Evolutionary conservation across 2,888 invertebrate genomes (phyloP), one percentile per base, ranked within the genome.

Genomic region (Crioceris asparagi): DNA sequence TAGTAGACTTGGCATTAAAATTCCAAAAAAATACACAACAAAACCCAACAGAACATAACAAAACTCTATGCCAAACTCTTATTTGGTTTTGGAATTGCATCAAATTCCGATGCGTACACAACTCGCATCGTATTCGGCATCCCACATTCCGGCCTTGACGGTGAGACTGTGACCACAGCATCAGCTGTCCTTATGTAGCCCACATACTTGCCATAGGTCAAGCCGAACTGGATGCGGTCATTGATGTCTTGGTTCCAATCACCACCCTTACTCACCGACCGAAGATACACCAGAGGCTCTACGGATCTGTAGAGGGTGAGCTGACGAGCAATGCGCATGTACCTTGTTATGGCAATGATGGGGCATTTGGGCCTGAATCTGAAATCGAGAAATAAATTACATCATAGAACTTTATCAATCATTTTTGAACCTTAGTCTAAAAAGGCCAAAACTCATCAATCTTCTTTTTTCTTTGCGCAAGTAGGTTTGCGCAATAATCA

Each of bases 271-370:
- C 12, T 25, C 23, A 48, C 46, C 4, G 45, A 36, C 32, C 44
- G 74, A 56, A 71, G 70, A 60, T 71, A 74, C 53, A 73, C 68
- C 47, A 75, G 54, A 3, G 74, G 66, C 18, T 71, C 65, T 2
- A 74, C 58, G 4, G 69, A 69, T 46, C 69, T 60, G 65, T 68
- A 72, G 44, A 75, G 63, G 12, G 80, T 79, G 47, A 83, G 54
- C 47, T 82, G 78, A 38, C 83, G 66, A 2, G 83, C 77, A 5
- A 78, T 74, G 48, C 75, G 74, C 15, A 74, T 75, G 43, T 72
- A 69, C 49, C 83, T 67, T 1, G 83, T 83, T 7, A 87, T 72
- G 3, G 82, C 78, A 35, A 87, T 66, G 38, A 87, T 76, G 1
- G 85, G 84, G 57, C 85, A 84, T 35, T 73, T 64, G 1, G 85